phyloP scores from a whole-genome alignment of 2,113 vertebrate species.

The Nesogale talazaci region DNA sequence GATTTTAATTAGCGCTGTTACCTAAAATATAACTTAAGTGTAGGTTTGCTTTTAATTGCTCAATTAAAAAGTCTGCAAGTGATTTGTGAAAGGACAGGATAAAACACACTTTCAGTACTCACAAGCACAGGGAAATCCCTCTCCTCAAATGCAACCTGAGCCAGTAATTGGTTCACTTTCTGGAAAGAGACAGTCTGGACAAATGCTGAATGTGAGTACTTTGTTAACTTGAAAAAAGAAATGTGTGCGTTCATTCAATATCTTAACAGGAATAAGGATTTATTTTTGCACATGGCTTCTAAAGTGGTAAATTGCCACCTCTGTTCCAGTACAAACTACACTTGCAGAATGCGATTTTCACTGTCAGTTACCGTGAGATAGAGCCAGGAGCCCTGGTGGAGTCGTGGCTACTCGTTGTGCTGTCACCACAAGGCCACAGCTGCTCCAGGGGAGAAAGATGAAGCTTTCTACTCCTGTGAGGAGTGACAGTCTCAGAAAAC shows the following conservation, averaged over 20 bases:
- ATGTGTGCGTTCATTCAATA: background rate
- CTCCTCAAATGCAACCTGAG: background rate
- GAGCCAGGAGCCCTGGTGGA: background rate
- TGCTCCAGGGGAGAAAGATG: no score
- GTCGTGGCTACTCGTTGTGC: no score
- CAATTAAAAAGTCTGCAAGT: background rate
- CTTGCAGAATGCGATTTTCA: background rate
- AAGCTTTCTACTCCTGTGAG: no score
- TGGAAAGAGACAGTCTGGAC: background rate
- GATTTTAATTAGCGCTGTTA: slow-evolving; percentile 26
- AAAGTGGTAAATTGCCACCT: background rate
- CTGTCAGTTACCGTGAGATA: background rate
- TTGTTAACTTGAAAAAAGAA: background rate
- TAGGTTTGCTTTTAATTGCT: background rate
- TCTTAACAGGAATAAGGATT: background rate
- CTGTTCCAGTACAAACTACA: background rate
- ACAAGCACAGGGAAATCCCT: background rate
- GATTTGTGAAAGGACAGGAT: background rate
- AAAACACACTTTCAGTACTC: background rate
- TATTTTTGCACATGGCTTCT: background rate
- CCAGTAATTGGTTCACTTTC: background rate
- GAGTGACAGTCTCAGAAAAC: no score
- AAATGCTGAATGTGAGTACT: background rate
- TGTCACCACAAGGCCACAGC: no score
- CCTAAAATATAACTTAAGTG: slow-evolving; percentile 3